A percentile compares a stretch with the other conserved stretches of the same genome.
Conservation (phyloP, 2,888 invertebrate species). For the Heteromurus nitidus region DNA sequence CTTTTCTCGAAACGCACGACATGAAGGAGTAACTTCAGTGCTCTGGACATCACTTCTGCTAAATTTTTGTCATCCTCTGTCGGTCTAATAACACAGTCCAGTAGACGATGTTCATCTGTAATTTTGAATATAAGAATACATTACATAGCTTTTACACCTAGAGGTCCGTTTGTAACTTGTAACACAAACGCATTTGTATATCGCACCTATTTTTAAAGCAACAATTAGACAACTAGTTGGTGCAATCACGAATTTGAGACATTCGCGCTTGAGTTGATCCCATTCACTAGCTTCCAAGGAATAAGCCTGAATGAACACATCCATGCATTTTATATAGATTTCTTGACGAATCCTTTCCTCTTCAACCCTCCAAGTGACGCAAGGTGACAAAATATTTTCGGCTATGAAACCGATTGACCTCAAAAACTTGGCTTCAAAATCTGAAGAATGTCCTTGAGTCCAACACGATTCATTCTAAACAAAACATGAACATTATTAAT, state of each 20-base stretch:
- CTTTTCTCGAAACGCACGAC: conserved; percentile 58
- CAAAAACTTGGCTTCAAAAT: conserved; percentile 40
- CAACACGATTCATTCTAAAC: conserved; percentile 42
- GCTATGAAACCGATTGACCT: conserved; percentile 55
- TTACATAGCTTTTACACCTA: no score
- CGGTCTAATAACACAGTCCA: conserved; percentile 60
- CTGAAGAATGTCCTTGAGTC: conserved; percentile 29
- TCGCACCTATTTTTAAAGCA: conserved; percentile 60
- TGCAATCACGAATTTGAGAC: conserved; percentile 48
- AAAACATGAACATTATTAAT: background rate
- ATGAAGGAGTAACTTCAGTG: conserved; percentile 31
- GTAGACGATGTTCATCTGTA: conserved; percentile 59
- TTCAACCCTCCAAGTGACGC: conserved; percentile 65
- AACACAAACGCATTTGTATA: no score
- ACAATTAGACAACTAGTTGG: conserved; percentile 64
- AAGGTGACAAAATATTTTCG: conserved; percentile 67
- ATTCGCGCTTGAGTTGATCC: conserved; percentile 48
- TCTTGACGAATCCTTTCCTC: conserved; percentile 49
- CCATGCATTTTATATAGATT: conserved; percentile 62
- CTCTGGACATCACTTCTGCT: conserved; percentile 27
- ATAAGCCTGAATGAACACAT: conserved; percentile 61
- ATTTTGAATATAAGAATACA: background rate
- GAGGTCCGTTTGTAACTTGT: no score
- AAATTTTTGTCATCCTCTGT: conserved; percentile 50
- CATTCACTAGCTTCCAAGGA: conserved; percentile 35